These are phyloP conservation scores for Galerucella pusilla DNA, from an alignment of 2,888 invertebrate genomes.

Conservation along the genomic window DNA sequence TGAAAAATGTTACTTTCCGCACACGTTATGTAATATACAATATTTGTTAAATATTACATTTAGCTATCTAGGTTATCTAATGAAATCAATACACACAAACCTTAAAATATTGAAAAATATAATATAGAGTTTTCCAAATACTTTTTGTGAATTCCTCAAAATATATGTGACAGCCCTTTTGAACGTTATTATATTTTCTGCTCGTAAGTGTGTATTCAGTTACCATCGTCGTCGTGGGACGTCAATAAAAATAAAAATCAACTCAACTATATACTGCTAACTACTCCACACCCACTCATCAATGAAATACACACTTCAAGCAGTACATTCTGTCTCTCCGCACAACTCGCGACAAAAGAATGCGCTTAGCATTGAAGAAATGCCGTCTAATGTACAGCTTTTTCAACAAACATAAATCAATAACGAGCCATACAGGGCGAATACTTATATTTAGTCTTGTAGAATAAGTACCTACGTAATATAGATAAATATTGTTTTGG, in stretches of 20 bases:
- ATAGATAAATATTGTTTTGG: too few species aligned
- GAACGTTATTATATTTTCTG: not conserved
- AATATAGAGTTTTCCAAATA: not conserved
- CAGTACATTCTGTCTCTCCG: not conserved
- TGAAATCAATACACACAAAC: too few species aligned
- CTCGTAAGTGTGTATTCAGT: constrained; percentile 1
- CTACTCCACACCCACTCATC: constrained; percentile 8
- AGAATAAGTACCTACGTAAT: too few species aligned
- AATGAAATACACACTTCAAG: constrained; percentile 2
- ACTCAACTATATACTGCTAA: constrained; percentile 1
- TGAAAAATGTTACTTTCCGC: too few species aligned
- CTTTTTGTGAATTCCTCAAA: not conserved
- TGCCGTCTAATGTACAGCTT: not conserved
- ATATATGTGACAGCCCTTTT: not conserved
- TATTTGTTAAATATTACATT: too few species aligned
- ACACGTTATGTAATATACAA: too few species aligned
- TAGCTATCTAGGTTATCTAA: too few species aligned
- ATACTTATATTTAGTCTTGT: not conserved
- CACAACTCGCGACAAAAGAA: not conserved
- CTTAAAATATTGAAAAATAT: too few species aligned
- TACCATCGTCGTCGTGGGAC: not conserved
- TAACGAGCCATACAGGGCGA: not conserved
- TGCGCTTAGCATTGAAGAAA: constrained; percentile 2
- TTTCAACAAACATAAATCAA: not conserved
- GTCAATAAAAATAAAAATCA: not conserved